A percentile compares a stretch with the other conserved stretches of the same genome.
Conservation (phyloP, 2,113 vertebrate species). For the Cyanoramphus novaezelandiae region DNA sequence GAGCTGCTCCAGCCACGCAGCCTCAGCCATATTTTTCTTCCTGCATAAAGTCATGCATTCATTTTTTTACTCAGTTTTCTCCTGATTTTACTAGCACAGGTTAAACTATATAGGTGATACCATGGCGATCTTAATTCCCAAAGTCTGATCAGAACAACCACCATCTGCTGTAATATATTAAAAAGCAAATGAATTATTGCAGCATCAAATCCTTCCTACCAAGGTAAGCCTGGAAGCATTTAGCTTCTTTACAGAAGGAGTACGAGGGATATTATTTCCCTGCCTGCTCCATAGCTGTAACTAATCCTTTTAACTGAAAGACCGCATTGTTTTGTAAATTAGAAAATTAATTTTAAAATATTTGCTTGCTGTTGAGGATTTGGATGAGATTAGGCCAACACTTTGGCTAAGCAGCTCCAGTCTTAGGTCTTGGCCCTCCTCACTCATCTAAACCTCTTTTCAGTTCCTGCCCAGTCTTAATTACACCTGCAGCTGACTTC, state of each 20-base stretch:
- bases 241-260: neutral
- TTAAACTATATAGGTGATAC: neutral
- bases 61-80: neutral
- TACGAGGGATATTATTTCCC: neutral
- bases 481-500: neutral
- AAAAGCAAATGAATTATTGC: neutral
- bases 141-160: neutral
- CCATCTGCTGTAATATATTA: neutral
- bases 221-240: neutral
- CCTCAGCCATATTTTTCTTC: neutral
- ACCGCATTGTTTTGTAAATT: neutral
- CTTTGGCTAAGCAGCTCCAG: neutral
- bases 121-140: neutral
- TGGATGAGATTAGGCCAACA: neutral
- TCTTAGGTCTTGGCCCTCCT: neutral
- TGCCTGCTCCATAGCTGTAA: neutral
- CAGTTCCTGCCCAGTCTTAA: neutral
- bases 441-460: neutral
- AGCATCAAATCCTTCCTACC: neutral
- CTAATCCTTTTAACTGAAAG: neutral
- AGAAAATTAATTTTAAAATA: slow-evolving; percentile 22
- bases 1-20: neutral
- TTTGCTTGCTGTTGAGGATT: slow-evolving; percentile 15
- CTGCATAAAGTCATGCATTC: neutral
- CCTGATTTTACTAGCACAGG: neutral